These are phyloP conservation scores for Whitmania pigra DNA, from an alignment of 1,140 invertebrate species.

Conservation along the genomic window DNA sequence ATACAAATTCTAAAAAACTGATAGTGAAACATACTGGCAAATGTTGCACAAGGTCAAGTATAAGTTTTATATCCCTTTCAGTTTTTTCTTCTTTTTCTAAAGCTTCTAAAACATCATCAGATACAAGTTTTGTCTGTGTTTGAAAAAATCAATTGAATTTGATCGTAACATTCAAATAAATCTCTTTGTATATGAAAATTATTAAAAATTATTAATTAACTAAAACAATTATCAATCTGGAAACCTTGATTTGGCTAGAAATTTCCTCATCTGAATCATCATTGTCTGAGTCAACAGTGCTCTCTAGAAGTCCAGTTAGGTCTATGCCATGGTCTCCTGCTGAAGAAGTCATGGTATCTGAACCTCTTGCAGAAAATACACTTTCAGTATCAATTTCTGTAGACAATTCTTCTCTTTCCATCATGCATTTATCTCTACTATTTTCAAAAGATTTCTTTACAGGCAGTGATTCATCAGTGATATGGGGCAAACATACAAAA, in stretches of 20 bases:
- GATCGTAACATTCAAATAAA: too few species aligned
- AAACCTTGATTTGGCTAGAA: too few species aligned
- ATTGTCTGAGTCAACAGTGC: slow-evolving; percentile 14
- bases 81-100: slow-evolving; percentile 56
- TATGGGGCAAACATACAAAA: too few species aligned
- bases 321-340: slow-evolving; percentile 6
- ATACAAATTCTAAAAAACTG: background rate
- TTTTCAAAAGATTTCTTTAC: too few species aligned
- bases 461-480: too few species aligned
- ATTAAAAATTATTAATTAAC: too few species aligned
- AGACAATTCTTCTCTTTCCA: too few species aligned
- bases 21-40: slow-evolving; percentile 44
- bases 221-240: too few species aligned
- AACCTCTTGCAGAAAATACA: background rate
- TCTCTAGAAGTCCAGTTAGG: slow-evolving; percentile 14
- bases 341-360: slow-evolving; percentile 11
- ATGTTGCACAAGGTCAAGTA: slow-evolving; percentile 93
- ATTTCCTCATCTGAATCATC: background rate
- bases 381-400: too few species aligned
- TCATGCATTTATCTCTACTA: too few species aligned
- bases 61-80: slow-evolving; percentile 84
- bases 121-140: background rate
- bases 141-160: too few species aligned
- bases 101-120: slow-evolving; percentile 8
- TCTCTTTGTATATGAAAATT: too few species aligned